phyloP scores from a whole-genome alignment of 2,888 invertebrate species.

The Leistus spinibarbis region DNA sequence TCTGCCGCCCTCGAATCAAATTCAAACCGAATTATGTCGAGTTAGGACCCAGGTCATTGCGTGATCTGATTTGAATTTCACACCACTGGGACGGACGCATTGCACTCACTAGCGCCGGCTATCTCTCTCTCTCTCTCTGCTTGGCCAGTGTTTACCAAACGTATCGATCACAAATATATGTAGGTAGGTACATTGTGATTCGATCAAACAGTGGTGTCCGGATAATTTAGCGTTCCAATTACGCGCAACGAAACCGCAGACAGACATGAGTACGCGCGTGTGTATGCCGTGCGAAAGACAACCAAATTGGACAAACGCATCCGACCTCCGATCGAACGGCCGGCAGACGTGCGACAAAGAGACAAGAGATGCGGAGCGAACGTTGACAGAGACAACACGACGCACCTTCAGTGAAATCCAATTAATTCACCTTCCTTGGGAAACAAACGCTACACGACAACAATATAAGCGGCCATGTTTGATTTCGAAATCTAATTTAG shows the following conservation, averaged over 20 bases:
- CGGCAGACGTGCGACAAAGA: background rate
- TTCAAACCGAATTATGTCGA: constrained; percentile 44
- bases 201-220: constrained; percentile 32
- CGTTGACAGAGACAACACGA: constrained; percentile 13
- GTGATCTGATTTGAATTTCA: constrained; percentile 44
- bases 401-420: constrained; percentile 44
- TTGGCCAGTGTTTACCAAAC: constrained; percentile 4
- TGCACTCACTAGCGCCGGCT: no score
- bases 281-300: background rate
- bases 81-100: constrained; percentile 34
- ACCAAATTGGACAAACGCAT: background rate
- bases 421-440: constrained; percentile 48
- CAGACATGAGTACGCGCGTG: background rate
- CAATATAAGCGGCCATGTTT: constrained; percentile 45
- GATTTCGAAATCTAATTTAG: constrained; percentile 45
- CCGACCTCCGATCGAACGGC: background rate
- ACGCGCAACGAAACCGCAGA: constrained; percentile 19
- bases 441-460: constrained; percentile 47
- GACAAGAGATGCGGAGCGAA: background rate
- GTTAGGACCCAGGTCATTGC: constrained; percentile 41
- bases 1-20: constrained; percentile 36
- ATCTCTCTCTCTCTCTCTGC: background rate
- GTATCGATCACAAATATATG: background rate
- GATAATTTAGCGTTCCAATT: constrained; percentile 22
- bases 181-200: constrained; percentile 7